Evolutionary conservation across 2,888 invertebrate genomes (phyloP), one percentile per base, ranked within the genome.

Genomic region (Ommatoiulus sabulosus): DNA sequence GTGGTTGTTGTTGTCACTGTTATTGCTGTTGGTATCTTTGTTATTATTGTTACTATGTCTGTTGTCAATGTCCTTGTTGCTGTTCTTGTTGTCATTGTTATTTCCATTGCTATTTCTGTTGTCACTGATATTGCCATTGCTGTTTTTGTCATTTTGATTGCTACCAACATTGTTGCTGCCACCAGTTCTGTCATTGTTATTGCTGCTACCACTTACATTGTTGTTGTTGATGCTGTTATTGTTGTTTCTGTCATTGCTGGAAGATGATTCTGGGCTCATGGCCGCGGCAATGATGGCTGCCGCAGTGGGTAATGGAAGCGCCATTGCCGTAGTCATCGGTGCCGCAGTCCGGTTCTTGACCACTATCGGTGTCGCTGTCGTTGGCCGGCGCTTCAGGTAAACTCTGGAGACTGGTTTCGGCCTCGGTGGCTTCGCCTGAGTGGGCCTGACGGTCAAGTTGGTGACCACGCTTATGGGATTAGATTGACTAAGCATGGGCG

Each of bases 381-480:
- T 52, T 20, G 87, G 24, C 2, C 87, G 87, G 6, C 87, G 6
- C 52, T 52, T 85, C 12, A n/a, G 20, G n/a, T 46, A n/a, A 12
- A 52, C 52, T 35, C 52, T 48, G 15, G 87, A 87, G 7, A 44
- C 87, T 17, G 87, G 87, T 17, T 52, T 43, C 57, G 48, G n/a
- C 17, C 43, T n/a, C n/a, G 88, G 44, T 20, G 44, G 35, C 80
- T 84, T 20, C 8, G 57, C 24, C n/a, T 88, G 88, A 17, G 87
- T 89, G 24, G 89, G 84, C 43, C 87, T 87, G 57, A 90, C 90
- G 3, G 90, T 90, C 35, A 90, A 46, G 46, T 89, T 89, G 17
- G 89, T 89, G 17, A 43, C 90, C 7, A 90, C 86, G 87, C 89
- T 89, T 44, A 90, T 86, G 20, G 89, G 88, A 35, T 87, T 44